These are phyloP conservation scores for Tetramorium simillimum DNA, from an alignment of 1,140 invertebrate genomes.

Conservation along the genomic window DNA sequence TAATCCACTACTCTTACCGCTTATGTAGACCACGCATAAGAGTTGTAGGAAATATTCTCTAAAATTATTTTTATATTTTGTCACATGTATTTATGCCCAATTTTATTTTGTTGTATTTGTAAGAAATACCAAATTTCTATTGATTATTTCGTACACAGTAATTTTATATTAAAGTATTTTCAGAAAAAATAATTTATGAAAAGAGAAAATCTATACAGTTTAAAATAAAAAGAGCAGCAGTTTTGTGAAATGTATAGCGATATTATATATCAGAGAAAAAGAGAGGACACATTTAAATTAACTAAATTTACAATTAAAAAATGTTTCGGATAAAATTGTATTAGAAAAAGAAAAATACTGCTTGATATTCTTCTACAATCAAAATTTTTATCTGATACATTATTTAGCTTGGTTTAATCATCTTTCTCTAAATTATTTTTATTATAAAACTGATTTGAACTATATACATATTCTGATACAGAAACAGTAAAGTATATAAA, in stretches of 20 bases:
- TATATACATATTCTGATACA: background rate
- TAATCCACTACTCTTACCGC: too few relatives aligned
- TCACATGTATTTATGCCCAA: background rate
- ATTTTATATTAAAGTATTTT: background rate
- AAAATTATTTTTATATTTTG: conserved; percentile 28
- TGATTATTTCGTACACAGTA: background rate
- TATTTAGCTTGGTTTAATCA: background rate
- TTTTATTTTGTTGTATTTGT: background rate
- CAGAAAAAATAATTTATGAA: background rate
- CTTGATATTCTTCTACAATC: background rate
- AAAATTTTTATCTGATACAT: background rate
- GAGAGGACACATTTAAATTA: background rate
- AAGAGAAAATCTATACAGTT: background rate
- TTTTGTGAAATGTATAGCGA: conserved; percentile 16
- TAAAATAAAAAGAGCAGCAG: conserved; percentile 12
- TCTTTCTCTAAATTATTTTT: background rate
- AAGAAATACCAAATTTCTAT: conserved; percentile 3
- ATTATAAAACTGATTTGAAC: background rate
- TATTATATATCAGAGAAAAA: background rate
- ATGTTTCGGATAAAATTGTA: background rate
- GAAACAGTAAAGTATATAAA: background rate
- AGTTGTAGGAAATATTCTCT: background rate
- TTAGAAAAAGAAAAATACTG: conserved; percentile 4
- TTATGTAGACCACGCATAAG: too few relatives aligned
- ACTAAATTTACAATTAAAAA: background rate